Evolutionary conservation across 2,113 vertebrate genomes (phyloP).

Genomic region (Chloropsis hardwickii): DNA sequence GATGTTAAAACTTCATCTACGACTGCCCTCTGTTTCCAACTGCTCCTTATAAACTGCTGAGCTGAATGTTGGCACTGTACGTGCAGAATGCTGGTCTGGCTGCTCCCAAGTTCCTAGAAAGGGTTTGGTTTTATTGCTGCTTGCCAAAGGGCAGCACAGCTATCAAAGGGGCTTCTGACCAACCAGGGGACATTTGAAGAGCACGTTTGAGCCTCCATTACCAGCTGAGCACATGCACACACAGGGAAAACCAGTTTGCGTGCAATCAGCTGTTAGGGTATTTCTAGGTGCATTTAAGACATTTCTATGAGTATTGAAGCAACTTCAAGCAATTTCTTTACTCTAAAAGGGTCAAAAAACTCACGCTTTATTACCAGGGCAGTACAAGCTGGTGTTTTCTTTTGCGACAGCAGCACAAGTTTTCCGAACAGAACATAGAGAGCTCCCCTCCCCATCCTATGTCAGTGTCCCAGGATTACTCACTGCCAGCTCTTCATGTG

Average conservation of each 20-base stretch:
- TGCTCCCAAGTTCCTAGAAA: slow-evolving; percentile 18
- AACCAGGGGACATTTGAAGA: background rate
- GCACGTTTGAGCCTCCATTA: background rate
- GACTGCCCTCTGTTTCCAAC: background rate
- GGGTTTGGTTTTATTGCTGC: slow-evolving; percentile 10
- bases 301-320: background rate
- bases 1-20: background rate
- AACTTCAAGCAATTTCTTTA: background rate
- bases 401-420: background rate
- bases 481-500: background rate
- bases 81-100: background rate
- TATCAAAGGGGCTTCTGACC: background rate
- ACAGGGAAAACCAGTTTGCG: background rate
- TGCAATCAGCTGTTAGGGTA: background rate
- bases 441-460: background rate
- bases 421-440: background rate
- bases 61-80: background rate
- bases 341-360: background rate
- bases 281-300: background rate
- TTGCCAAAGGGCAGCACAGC: background rate
- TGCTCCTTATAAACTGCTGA: background rate
- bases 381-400: background rate
- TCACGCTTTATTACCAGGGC: background rate
- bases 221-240: background rate
- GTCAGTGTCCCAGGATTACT: background rate